Conservation (phyloP, 1,140 invertebrate species). For the Halictus rubicundus region DNA sequence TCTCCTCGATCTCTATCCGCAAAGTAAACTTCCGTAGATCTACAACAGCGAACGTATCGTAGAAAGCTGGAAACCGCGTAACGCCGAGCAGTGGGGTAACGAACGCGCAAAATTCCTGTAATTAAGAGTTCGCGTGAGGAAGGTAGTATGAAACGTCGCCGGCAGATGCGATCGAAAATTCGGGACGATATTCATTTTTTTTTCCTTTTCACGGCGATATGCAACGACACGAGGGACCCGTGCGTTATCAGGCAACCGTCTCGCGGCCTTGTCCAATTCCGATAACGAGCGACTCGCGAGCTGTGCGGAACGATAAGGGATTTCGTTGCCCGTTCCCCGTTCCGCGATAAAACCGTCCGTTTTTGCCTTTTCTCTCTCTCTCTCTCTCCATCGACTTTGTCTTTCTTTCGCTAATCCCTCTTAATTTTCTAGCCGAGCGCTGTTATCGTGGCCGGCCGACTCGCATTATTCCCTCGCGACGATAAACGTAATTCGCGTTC, state of each 20-base stretch:
- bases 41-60: no score
- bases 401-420: not conserved
- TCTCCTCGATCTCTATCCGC: no score
- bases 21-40: no score
- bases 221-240: constrained; percentile 12
- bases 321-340: constrained; percentile 20
- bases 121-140: no score
- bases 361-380: not conserved
- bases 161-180: not conserved
- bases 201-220: not conserved
- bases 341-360: constrained; percentile 13
- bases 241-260: constrained; percentile 42
- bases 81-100: no score
- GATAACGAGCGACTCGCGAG: constrained; percentile 46
- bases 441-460: constrained; percentile 7
- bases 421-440: not conserved
- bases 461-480: not conserved
- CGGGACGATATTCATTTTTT: not conserved
- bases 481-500: constrained; percentile 8
- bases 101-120: no score
- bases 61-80: no score
- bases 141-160: no score
- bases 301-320: constrained; percentile 31
- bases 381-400: not conserved
- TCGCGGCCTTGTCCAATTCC: constrained; percentile 55